Evolutionary conservation across 2,888 invertebrate genomes (phyloP), one percentile per base, ranked within the genome.

Genomic region (Eupithecia vulgata): DNA sequence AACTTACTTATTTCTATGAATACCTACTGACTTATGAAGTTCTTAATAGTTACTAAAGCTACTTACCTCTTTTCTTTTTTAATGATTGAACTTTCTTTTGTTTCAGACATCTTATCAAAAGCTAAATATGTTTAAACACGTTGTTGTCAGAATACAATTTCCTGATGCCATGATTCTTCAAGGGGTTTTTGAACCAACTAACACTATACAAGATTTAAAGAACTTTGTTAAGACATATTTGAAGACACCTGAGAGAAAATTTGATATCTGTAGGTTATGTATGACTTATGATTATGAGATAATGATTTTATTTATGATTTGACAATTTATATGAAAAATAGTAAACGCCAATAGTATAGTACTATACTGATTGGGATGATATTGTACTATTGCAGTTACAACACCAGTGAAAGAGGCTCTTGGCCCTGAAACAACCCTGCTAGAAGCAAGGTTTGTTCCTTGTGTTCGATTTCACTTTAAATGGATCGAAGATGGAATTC

Each of bases 121-220:
- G 83, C 89, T 97, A 42, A 95, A 95, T 70, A 95, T 95, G 79
- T 98, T 98, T 90, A 96, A 96, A 82, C 95, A 96, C 84, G 96
- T 96, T 67, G 96, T 98, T 13, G 96, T 99, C 65, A 95, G 99
- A 71, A 93, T 99, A 77, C 97, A 97, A 85, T 99, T 99, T 89
- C 98, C 98, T 4, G 97, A 98, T 90, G 95, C 96, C 70, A 95
- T 97, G 64, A 97, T 98, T 59, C 94, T 99, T 35, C 99, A 99
- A 91, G 98, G 97, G 15, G 95, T 97, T 59, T 99, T 99, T 85
- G 94, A 95, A 78, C 97, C 98, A 1, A 93, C 95, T 15, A 97
- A 98, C 87, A 96, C 96, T 6, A 94, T 98, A 45, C 91, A 95
- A 81, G 95, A 95, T 76, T 95, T 99, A 6, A 95, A 95, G 73